Conservation (phyloP, 1,140 invertebrate genomes). For the Microplitis mediator region DNA sequence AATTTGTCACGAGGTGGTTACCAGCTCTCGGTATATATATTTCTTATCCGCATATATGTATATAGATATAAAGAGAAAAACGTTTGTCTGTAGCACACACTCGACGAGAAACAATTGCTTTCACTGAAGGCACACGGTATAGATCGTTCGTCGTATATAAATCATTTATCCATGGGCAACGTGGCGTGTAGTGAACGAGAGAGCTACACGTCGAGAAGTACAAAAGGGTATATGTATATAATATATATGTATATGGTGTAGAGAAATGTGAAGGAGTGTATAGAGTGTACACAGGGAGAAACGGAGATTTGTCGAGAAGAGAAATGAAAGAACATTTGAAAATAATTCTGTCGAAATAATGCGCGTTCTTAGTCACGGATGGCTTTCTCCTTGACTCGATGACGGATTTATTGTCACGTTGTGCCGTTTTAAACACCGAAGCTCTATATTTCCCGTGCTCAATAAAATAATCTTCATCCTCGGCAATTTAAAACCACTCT, state of each 20-base stretch:
- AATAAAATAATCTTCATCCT: neutral
- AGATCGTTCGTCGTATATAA: constrained; percentile 5
- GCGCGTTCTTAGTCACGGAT: constrained; percentile 26
- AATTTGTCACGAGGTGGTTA: neutral
- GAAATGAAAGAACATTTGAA: neutral
- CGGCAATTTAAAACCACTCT: no score
- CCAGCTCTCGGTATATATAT: neutral
- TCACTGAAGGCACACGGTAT: neutral
- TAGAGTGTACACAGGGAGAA: neutral
- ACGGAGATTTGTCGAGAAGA: neutral
- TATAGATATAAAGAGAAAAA: no score
- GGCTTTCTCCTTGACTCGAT: constrained; percentile 15
- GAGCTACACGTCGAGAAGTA: constrained; percentile 1
- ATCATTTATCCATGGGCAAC: constrained; percentile 13
- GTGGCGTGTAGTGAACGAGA: constrained; percentile 12
- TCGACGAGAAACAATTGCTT: constrained; percentile 13
- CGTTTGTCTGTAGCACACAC: constrained; percentile 6
- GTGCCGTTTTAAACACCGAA: constrained; percentile 8
- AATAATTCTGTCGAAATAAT: constrained; percentile 23
- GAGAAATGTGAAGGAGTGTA: no score
- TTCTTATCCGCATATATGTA: no score
- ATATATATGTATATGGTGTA: no score
- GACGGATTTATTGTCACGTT: constrained; percentile 24
- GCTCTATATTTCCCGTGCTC: neutral
- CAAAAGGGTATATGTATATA: neutral